Base-by-base conservation (phyloP, 2,888 invertebrate species). In the Tetragonisca angustula region DNA sequence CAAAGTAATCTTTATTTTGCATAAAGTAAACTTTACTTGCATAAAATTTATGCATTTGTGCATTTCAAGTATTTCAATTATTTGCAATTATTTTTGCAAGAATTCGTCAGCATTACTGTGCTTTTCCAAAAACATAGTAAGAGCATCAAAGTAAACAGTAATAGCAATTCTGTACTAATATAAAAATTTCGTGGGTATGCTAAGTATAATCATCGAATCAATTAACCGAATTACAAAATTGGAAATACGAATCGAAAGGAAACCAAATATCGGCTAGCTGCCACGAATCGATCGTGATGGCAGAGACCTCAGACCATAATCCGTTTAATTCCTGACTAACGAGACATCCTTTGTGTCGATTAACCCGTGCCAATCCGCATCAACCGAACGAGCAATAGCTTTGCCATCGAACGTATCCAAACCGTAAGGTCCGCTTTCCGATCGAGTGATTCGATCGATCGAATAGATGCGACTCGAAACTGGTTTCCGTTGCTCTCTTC, bases 311-410 rank as follows among this genome's bases (percentile, higher is more conserved):
- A 86, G 87, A 89, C 87, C 87, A 88, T 92, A 92, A 93, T 93
- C 92, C 91, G 90, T 92, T 93, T 92, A 92, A 93, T 92, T 92
- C 91, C 86, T 84, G 87, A 85, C 91, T 92, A 93, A 93, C 92
- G 92, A 92, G 93, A 92, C 90, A 81, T 90, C 91, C 90, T 91
- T 91, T 91, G 89, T 90, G 87, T 88, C 89, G 90, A 91, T 91
- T 90, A 91, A 90, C 89, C 79, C 79, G 82, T 79, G 86, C 90
- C 84, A 87, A 88, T 89, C 87, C 79, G 76, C 61, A 81, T 82
- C 83, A 82, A 87, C 70, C 79, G 77, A 68, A 72, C 81, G 76
- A 70, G 64, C 89, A 73, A 81, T 86, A 78, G 81, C 62, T 80
- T 71, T 68, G 59, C 70, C 83, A 70, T 83, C 79, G 72, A 64